Percentiles rank a stretch among this genome's conserved stretches.
Conservation (phyloP, 2,113 vertebrate species). For the Hemiscyllium ocellatum region DNA sequence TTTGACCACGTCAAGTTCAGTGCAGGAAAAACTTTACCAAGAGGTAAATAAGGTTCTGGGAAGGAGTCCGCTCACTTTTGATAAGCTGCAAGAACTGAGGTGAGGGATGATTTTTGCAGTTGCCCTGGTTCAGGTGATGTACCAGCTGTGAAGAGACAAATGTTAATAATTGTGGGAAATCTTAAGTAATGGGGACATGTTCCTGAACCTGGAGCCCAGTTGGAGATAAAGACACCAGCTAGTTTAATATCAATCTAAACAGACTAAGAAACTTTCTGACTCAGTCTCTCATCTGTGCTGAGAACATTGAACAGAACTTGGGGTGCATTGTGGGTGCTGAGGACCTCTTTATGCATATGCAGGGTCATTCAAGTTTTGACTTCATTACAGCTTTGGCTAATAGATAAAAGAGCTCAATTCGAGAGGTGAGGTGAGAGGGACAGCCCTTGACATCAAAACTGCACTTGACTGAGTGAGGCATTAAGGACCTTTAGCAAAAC, state of each 20-base stretch:
- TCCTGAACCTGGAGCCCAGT: background rate
- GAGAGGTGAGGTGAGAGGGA: too few species aligned
- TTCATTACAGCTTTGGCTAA: too few species aligned
- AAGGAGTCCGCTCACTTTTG: constrained; percentile 68
- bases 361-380: too few species aligned
- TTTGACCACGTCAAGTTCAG: constrained; percentile 74
- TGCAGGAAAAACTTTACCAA: constrained; percentile 77
- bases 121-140: background rate
- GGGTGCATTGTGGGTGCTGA: background rate
- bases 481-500: too few species aligned
- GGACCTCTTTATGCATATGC: background rate
- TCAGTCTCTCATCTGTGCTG: background rate
- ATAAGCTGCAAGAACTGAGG: constrained; percentile 84
- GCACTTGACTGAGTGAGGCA: too few species aligned
- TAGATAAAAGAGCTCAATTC: too few species aligned
- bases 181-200: background rate
- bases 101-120: constrained; percentile 46
- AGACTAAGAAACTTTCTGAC: background rate
- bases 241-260: background rate
- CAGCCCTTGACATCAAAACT: too few species aligned
- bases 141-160: background rate
- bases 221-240: background rate
- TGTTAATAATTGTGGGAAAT: background rate
- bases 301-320: background rate
- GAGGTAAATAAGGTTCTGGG: constrained; percentile 76